A percentile compares a stretch with the other conserved stretches of the same genome.
Evolutionary conservation across 2,888 invertebrate species (phyloP).

Genomic region (Agonopterix arenella): DNA sequence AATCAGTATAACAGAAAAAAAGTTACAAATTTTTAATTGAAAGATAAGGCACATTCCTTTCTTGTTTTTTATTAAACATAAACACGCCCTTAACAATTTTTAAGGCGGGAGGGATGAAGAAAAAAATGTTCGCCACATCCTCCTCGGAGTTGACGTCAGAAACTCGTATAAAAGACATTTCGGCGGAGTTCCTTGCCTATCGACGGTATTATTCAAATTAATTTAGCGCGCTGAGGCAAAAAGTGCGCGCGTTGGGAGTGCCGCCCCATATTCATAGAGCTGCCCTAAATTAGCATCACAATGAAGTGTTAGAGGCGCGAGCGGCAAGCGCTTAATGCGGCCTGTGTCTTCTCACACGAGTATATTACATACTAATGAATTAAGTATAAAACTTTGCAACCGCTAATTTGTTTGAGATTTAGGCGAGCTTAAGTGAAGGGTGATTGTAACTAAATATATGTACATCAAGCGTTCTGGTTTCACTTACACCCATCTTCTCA

Average conservation of each 20-base stretch:
- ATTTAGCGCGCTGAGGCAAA: constrained; percentile 70
- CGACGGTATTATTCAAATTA: constrained; percentile 73
- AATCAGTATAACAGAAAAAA: no score
- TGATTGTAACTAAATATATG: neutral
- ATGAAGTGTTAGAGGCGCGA: constrained; percentile 67
- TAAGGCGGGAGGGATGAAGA: constrained; percentile 39
- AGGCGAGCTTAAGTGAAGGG: constrained; percentile 26
- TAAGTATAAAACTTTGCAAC: constrained; percentile 58
- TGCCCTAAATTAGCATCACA: constrained; percentile 74
- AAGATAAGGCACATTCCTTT: constrained; percentile 32
- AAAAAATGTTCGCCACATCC: constrained; percentile 40
- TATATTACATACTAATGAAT: constrained; percentile 65
- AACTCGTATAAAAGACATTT: constrained; percentile 71
- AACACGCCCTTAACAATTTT: constrained; percentile 49
- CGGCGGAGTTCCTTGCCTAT: constrained; percentile 58
- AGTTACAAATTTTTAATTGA: constrained; percentile 12
- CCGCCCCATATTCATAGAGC: constrained; percentile 70
- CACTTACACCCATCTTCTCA: neutral
- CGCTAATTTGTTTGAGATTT: constrained; percentile 53
- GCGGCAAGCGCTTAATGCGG: constrained; percentile 64
- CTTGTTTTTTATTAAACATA: constrained; percentile 46
- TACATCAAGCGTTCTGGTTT: neutral
- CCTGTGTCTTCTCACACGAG: constrained; percentile 62
- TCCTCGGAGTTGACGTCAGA: constrained; percentile 49
- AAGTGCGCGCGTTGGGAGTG: constrained; percentile 60